Base-by-base conservation (phyloP, 2,113 vertebrate genomes). In the Centropus unirufus region DNA sequence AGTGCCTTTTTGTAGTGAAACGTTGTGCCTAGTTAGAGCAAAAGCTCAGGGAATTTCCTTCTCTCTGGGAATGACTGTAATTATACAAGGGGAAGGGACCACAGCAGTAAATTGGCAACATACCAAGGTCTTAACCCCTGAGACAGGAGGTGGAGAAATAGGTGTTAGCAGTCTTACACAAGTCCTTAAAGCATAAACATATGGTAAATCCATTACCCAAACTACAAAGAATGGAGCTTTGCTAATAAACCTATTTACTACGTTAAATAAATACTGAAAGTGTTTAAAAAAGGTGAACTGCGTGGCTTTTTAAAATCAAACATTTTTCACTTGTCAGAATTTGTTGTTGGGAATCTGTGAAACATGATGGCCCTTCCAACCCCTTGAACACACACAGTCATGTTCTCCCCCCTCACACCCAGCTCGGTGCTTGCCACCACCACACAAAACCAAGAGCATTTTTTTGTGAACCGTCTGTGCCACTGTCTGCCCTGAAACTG, bases 31-130 rank as follows among this genome's bases (percentile, higher is more conserved):
- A 96, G 98, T 98, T 98, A 98, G 40, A 98, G 97, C 93, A 96
- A 97, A 97, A 96, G 98, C 97, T 97, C 91, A 88, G 97, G 98
- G 98, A 96, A 98, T 98, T 99, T 99, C 98, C 98, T 99, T 97
- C 96, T 92, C 98, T 97, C 97, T 97, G 97, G 98, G 98, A 98
- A 96, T 89, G 94, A 80, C 92, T 93, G 95, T 96, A 98, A 98
- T 98, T 98, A 97, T 95, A 87, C 67, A 79, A 95, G 84, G 92
- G 92, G 95, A 97, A 96, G 92, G 92, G 97, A 96, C 95, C 94
- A 77, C 91, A 96, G 96, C 97, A 70, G 92, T 90, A 95, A 97
- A 96, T 97, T 93, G 96, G 97, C 97, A 95, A 59, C 90, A 67
- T 80, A 94, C 95, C 96, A 92, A 95, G 97, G 98, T 98, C 97